These are phyloP conservation scores for Phataginus tetradactyla DNA, from an alignment of 2,797 vertebrate genomes.

Conservation along the genomic window DNA sequence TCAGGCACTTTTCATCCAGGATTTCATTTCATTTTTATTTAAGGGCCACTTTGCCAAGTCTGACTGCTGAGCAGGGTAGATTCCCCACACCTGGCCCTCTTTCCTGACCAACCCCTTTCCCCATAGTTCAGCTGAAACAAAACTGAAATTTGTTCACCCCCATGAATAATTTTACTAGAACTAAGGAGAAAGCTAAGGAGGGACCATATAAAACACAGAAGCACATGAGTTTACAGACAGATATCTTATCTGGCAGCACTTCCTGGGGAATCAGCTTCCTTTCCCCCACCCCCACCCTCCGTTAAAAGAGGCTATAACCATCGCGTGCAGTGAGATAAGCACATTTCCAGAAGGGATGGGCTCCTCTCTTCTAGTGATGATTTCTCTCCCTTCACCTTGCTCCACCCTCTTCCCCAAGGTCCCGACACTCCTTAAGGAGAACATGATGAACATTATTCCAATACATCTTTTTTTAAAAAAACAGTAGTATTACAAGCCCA, in stretches of 20 bases:
- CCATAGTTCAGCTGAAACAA: neutral
- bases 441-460: neutral
- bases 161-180: neutral
- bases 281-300: neutral
- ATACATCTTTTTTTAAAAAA: neutral
- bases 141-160: neutral
- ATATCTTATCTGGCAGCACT: conserved; percentile 72
- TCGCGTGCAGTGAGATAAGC: conserved; percentile 70
- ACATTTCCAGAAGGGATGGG: conserved; percentile 6
- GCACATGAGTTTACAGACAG: conserved; percentile 52
- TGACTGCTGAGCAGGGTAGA: neutral
- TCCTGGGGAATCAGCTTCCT: conserved; percentile 67
- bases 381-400: conserved; percentile 37
- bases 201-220: conserved; percentile 11
- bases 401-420: neutral
- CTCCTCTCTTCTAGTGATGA: neutral
- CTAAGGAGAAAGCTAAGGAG: conserved; percentile 51
- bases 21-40: neutral
- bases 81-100: neutral
- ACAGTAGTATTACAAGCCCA: neutral
- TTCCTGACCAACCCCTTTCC: neutral
- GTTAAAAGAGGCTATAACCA: neutral
- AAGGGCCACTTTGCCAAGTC: neutral
- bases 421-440: conserved; percentile 16
- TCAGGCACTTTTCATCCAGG: neutral